A percentile compares a stretch with the other conserved stretches of the same genome.
These are phyloP conservation scores for Molossus molossus DNA, from an alignment of 2,797 vertebrate species.

Conservation along the genomic window DNA sequence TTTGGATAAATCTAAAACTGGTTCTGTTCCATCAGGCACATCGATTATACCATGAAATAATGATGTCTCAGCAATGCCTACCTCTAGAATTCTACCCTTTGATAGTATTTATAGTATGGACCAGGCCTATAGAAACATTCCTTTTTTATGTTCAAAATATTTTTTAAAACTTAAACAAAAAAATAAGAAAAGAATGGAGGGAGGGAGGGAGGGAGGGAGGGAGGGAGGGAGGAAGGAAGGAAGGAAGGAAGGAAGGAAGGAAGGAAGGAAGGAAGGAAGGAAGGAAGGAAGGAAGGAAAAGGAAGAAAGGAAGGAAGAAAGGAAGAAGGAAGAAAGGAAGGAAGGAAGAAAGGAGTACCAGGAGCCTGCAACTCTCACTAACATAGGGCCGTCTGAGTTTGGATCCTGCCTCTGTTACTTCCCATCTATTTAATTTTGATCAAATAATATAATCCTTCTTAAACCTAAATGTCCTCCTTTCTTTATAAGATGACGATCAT, in stretches of 20 bases:
- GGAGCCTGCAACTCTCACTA: background rate
- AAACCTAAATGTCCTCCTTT: background rate
- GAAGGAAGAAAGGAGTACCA: background rate
- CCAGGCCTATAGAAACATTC: background rate
- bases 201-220: background rate
- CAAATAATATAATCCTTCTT: background rate
- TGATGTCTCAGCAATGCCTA: background rate
- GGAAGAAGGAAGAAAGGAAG: background rate
- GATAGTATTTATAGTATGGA: background rate
- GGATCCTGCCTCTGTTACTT: background rate
- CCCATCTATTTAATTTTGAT: background rate
- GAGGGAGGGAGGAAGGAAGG: fast-evolving
- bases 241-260: background rate
- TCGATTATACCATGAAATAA: background rate
- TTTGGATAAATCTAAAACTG: background rate
- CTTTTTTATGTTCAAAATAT: background rate
- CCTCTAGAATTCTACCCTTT: constrained; percentile 10
- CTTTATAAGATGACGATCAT: background rate
- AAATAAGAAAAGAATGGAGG: background rate
- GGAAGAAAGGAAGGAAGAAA: background rate
- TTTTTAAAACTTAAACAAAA: background rate
- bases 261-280: fast-evolving
- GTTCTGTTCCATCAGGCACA: background rate
- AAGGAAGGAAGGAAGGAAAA: no score
- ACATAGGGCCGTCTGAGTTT: background rate